Evolutionary conservation across 2,888 invertebrate genomes (phyloP).

Genomic region (Macaria notata): DNA sequence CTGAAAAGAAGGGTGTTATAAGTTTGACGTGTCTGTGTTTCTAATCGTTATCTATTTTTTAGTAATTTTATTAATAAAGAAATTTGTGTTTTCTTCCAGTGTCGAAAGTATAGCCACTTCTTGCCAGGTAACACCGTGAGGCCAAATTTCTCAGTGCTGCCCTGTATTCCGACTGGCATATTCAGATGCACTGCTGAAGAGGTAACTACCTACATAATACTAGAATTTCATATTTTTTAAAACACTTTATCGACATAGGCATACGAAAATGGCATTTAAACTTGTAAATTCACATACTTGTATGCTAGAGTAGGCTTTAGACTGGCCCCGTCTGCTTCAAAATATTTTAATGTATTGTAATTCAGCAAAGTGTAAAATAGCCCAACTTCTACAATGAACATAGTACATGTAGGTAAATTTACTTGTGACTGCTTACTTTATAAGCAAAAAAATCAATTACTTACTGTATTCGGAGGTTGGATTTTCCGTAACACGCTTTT

Average conservation of each 20-base stretch:
- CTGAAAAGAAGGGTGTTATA: too few relatives aligned
- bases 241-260: background rate
- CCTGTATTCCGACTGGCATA: conserved; percentile 53
- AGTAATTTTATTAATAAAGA: too few relatives aligned
- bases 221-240: background rate
- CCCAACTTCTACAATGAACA: background rate
- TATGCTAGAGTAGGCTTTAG: too few relatives aligned
- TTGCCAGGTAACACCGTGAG: conserved; percentile 41
- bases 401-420: too few relatives aligned
- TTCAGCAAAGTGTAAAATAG: background rate
- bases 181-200: conserved; percentile 59
- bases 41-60: too few relatives aligned
- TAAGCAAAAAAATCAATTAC: too few relatives aligned
- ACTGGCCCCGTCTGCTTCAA: background rate
- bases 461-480: too few relatives aligned
- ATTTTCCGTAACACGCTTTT: too few relatives aligned
- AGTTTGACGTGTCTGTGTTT: too few relatives aligned
- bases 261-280: too few relatives aligned
- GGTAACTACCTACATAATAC: conserved; percentile 37
- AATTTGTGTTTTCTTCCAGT: conserved; percentile 40
- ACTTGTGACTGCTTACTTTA: too few relatives aligned
- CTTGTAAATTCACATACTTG: too few relatives aligned
- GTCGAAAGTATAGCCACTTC: conserved; percentile 53
- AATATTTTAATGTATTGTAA: background rate
- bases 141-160: conserved; percentile 45